Percentiles rank a stretch among this genome's conserved stretches.
Evolutionary conservation across 2,113 vertebrate genomes (phyloP).

Genomic region (Xenopus laevis): DNA sequence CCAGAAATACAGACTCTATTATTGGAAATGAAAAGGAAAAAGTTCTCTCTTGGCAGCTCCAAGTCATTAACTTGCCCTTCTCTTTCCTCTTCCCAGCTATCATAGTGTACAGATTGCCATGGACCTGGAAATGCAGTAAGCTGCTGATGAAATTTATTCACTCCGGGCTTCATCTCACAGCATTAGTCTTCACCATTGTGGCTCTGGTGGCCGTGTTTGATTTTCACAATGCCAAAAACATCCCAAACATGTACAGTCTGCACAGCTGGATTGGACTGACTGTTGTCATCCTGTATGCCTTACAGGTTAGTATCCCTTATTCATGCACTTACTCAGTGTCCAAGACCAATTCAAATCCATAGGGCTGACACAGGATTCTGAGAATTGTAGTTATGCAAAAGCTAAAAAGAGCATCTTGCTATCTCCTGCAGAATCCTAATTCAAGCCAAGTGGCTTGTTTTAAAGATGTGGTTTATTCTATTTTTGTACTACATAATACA

Average conservation of each 20-base stretch:
- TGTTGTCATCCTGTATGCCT: conserved; percentile 70
- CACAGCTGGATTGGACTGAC: conserved; percentile 96
- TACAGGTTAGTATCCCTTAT: conserved; percentile 73
- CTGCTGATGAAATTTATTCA: conserved; percentile 89
- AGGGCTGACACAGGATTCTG: too few species aligned
- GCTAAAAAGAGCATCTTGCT: too few species aligned
- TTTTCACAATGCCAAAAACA: conserved; percentile 73
- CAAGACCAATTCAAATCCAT: too few species aligned
- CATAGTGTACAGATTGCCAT: conserved; percentile 85
- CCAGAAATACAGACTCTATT: too few species aligned
- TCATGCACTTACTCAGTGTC: too few species aligned
- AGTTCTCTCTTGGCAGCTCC: too few species aligned
- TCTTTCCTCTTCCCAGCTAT: conserved; percentile 60
- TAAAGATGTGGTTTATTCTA: too few species aligned
- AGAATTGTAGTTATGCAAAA: too few species aligned
- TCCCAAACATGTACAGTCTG: conserved; percentile 94
- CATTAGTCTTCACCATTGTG: conserved; percentile 74
- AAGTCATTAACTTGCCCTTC: conserved; percentile 15
- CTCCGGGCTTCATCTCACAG: conserved; percentile 77
- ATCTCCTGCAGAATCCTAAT: too few species aligned
- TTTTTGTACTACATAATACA: too few species aligned
- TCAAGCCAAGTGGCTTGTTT: too few species aligned
- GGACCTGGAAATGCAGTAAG: conserved; percentile 93
- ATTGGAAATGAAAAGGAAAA: too few species aligned
- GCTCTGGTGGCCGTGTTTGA: conserved; percentile 86